phyloP scores from a whole-genome alignment of 1,140 invertebrate species.

The Drepana arcuata region DNA sequence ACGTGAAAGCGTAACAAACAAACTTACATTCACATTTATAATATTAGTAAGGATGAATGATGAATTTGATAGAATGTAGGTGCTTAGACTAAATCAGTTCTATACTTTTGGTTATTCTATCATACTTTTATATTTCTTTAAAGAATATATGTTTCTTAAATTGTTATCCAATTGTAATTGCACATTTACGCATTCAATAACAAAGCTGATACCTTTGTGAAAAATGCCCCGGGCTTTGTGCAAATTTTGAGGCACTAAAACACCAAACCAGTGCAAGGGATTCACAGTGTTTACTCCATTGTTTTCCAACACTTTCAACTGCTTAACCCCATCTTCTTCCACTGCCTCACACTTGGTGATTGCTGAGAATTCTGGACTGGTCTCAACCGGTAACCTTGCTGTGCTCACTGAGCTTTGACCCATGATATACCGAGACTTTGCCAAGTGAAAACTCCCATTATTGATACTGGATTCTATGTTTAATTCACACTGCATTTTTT shows the following conservation, averaged over 20 bases:
- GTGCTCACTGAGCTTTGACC: conserved; percentile 78
- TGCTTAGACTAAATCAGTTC: no score
- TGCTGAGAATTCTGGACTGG: conserved; percentile 73
- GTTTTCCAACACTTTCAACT: conserved; percentile 55
- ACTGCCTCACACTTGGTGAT: conserved; percentile 50
- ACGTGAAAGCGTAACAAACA: no score
- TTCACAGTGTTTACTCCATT: conserved; percentile 66
- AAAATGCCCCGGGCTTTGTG: conserved; percentile 78
- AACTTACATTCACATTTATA: no score
- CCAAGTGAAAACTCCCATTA: conserved; percentile 77
- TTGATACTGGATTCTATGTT: conserved; percentile 77
- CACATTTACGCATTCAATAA: conserved; percentile 76
- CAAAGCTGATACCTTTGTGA: conserved; percentile 75
- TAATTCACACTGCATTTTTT: conserved; percentile 76
- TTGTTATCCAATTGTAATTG: conserved; percentile 71
- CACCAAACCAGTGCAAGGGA: conserved; percentile 83
- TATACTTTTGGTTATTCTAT: no score
- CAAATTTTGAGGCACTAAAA: conserved; percentile 80
- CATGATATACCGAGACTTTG: conserved; percentile 81
- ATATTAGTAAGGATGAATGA: no score
- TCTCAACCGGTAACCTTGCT: conserved; percentile 77
- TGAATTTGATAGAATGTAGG: no score
- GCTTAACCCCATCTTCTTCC: conserved; percentile 47
- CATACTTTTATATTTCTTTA: conserved; percentile 38
- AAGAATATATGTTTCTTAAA: conserved; percentile 49